Conservation (phyloP, 30 jellyfish, hydroid and myxozoan species). For the Pelagia noctiluca region DNA sequence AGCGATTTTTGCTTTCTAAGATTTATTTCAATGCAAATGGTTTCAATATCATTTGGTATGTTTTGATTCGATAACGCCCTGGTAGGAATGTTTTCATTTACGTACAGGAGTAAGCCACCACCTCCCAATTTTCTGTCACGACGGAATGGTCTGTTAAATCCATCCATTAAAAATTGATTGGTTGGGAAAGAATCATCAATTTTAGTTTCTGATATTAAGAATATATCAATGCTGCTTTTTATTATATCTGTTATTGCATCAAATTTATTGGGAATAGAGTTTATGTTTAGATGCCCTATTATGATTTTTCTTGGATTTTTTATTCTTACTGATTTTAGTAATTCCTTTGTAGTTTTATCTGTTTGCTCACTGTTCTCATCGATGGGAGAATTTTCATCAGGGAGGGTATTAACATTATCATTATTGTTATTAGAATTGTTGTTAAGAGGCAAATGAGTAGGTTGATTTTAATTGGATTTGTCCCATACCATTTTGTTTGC, state of each 20-base stretch:
- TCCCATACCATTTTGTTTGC: too few species aligned
- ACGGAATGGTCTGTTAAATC: not conserved
- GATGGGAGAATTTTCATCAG: too few species aligned
- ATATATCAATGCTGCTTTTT: too few species aligned
- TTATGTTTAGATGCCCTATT: not conserved
- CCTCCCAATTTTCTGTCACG: slow-evolving; percentile 4
- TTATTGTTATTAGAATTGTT: too few species aligned
- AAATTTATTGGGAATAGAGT: too few species aligned
- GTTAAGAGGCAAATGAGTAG: too few species aligned
- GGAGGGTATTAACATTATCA: too few species aligned
- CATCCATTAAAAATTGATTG: not conserved
- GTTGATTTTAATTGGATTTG: too few species aligned
- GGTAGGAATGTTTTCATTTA: not conserved
- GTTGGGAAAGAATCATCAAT: too few species aligned
- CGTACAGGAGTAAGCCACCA: not conserved
- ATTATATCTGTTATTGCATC: not conserved
- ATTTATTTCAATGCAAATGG: not conserved
- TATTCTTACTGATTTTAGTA: not conserved
- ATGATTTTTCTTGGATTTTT: not conserved
- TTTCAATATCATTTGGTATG: slow-evolving; percentile 10
- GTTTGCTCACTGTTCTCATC: too few species aligned
- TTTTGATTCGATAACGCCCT: not conserved
- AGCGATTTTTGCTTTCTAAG: slow-evolving; percentile 24
- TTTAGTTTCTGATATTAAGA: too few species aligned
- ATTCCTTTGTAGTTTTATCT: too few species aligned